phyloP scores from a whole-genome alignment of 2,113 vertebrate species.

The Halichoerus grypus region DNA sequence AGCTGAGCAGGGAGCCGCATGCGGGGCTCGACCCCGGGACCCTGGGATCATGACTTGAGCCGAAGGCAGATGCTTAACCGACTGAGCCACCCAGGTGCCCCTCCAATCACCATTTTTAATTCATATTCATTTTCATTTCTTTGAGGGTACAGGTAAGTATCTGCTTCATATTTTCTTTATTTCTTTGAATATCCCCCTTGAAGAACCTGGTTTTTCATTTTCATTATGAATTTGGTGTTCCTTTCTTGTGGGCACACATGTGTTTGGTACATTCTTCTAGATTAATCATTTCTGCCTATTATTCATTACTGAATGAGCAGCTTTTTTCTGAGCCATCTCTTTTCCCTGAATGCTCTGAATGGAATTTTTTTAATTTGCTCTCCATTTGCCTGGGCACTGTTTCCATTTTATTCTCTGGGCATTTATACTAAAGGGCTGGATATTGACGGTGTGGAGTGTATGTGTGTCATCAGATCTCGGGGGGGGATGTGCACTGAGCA shows the following conservation, averaged over 20 bases:
- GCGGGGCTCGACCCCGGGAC: not conserved
- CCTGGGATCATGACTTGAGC: not conserved
- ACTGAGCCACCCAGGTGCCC: not conserved
- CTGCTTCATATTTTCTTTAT: not conserved
- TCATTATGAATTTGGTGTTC: not conserved
- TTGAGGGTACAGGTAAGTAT: not conserved
- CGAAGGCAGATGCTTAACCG: not conserved
- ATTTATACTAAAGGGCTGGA: not conserved
- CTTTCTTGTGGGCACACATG: not conserved
- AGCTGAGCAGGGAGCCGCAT: not conserved
- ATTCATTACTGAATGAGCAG: not conserved
- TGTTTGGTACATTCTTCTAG: not conserved
- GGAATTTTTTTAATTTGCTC: not conserved
- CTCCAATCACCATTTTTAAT: not conserved
- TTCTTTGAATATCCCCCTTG: not conserved
- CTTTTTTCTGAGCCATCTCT: not conserved
- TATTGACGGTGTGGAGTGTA: fast-evolving
- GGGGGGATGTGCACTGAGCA: fast-evolving
- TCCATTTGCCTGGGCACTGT: not conserved
- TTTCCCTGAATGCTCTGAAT: not conserved
- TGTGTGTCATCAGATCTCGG: fast-evolving
- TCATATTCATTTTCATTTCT: not conserved
- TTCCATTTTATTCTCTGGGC: not conserved
- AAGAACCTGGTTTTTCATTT: not conserved
- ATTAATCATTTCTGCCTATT: not conserved